Base-by-base conservation (phyloP, 2,888 invertebrate genomes). In the Caenorhabditis sulstoni region DNA sequence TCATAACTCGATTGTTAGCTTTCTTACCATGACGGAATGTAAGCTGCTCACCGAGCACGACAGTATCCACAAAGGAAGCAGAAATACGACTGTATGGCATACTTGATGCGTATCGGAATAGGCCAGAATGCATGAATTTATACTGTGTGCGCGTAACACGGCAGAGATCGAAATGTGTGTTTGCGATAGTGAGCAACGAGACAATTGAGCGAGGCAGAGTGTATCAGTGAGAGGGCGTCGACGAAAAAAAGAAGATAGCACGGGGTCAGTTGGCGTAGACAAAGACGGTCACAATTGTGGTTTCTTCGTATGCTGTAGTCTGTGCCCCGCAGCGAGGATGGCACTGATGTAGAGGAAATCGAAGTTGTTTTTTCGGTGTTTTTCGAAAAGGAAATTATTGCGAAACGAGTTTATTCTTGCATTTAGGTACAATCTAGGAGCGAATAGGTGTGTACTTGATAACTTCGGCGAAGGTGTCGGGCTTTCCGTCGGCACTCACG, bases 1-100 rank as follows among this genome's bases (percentile, higher is more conserved):
- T 83, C 65, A 83, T 47, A 41, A 81, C 68, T n/a, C 83, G 18
- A 52, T 81, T 83, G 16, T 53, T 70, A 1, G 83, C 68, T 12
- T 41, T 45, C 44, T 74, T 78, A 22, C 83, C 83, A 68, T 55
- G 64, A 41, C 74, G 67, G 57, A 83, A 81, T 1, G 12, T 16
- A 1, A 83, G 23, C 41, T 49, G 22, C 18, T 81, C 68, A 9
- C 65, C 70, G 22, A 83, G 62, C n/a, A 77, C 58, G 16, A 22
- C 16, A 14, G 62, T 50, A 29, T 70, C 57, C 5, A 77, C 76
- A 7, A 44, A 49, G 12, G 44, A 1, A 55, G 62, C 45, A 22
- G 58, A 35, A 68, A 76, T 58, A 50, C 76, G 62, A 64, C 52
- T 58, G 16, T 47, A 61, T 22, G 67, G 16, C 76, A 76, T 76